Percentiles rank a stretch among this genome's conserved stretches.
Conservation (phyloP, 2,888 invertebrate species). For the Ischnura elegans region DNA sequence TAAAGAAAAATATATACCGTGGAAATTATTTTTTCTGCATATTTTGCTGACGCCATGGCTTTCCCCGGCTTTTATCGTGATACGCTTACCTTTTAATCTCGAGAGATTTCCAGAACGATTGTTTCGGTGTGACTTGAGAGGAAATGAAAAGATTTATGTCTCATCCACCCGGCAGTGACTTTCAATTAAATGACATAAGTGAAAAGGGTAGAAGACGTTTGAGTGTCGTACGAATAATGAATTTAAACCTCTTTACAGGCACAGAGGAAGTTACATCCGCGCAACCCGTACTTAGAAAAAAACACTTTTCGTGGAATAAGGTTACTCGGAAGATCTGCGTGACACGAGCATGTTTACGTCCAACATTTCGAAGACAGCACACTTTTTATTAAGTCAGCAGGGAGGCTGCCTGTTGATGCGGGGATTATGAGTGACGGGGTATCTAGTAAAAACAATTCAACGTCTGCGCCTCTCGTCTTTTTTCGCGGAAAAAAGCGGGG, state of each 20-base stretch:
- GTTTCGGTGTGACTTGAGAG: not conserved
- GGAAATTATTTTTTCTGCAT: too few relatives aligned
- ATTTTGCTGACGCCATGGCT: too few relatives aligned
- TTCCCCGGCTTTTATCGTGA: not conserved
- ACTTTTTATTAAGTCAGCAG: not conserved
- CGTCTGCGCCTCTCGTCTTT: not conserved
- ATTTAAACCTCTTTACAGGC: not conserved
- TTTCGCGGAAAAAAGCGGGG: not conserved
- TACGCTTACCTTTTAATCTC: not conserved
- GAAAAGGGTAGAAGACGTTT: not conserved
- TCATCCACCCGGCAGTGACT: not conserved
- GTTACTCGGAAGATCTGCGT: not conserved
- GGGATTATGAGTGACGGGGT: not conserved
- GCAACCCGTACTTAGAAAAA: not conserved
- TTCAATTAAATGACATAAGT: not conserved
- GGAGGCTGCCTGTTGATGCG: not conserved
- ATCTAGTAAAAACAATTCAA: not conserved
- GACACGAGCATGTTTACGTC: not conserved
- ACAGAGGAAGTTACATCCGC: not conserved
- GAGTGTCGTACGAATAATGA: not conserved
- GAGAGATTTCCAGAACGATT: not conserved
- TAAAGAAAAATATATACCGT: too few relatives aligned
- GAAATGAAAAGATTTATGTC: not conserved
- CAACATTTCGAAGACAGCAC: not conserved
- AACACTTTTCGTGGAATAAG: not conserved